Evolutionary conservation across 2,888 invertebrate genomes (phyloP).

Genomic region (Agonopterix heracliana): DNA sequence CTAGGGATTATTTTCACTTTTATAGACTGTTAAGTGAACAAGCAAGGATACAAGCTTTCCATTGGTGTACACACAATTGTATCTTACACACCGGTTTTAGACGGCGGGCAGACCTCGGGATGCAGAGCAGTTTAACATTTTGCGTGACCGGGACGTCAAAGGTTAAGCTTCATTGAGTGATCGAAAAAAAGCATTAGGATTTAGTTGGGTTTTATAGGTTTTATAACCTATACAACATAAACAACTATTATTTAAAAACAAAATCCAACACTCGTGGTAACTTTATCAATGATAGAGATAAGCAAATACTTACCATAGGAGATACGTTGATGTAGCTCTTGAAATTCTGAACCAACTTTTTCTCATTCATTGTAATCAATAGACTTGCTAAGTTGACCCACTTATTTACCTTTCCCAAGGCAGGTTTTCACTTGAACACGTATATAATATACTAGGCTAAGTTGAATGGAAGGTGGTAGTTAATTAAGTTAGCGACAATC

Average conservation of each 20-base stretch:
- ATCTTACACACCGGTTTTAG: too few species aligned
- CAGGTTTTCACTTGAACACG: conserved; percentile 20
- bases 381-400: conserved; percentile 49
- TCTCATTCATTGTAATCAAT: conserved; percentile 71
- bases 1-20: too few species aligned
- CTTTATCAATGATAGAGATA: conserved; percentile 10
- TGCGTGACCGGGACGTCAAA: too few species aligned
- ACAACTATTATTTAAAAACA: conserved; percentile 1
- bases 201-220: too few species aligned
- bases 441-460: conserved; percentile 24
- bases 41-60: too few species aligned
- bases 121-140: too few species aligned
- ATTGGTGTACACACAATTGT: too few species aligned
- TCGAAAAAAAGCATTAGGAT: too few species aligned
- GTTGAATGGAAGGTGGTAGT: conserved; percentile 26
- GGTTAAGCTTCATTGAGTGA: too few species aligned
- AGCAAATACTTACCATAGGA: conserved; percentile 42
- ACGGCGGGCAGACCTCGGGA: too few species aligned
- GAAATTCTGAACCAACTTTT: conserved; percentile 72
- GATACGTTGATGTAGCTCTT: conserved; percentile 74
- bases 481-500: conserved; percentile 40
- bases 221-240: not conserved
- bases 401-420: conserved; percentile 30
- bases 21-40: too few species aligned
- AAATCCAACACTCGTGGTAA: conserved; percentile 1